Base-by-base conservation (phyloP, 2,113 vertebrate genomes). In the Sinocyclocheilus anshuiensis region DNA sequence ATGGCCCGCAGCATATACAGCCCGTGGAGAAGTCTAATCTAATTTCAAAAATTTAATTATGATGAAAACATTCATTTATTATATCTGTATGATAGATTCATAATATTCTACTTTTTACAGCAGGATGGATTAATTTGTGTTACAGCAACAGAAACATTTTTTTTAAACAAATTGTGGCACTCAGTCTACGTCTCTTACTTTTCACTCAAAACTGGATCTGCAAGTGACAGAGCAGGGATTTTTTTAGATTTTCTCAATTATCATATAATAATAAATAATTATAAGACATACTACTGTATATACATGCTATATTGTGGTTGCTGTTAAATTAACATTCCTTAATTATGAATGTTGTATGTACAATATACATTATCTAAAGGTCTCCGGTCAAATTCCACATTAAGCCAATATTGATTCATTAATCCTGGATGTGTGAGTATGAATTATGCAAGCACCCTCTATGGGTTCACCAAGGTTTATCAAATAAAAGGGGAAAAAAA, bases 21-120 rank as follows among this genome's bases (percentile, higher is more conserved):
- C 76, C 26, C 1, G 26, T 20, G 24, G 26, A 20, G 26, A 77
- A 77, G 24, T 55, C 48, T 77, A 77, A 77, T 77, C 75, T 29
- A 29, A 77, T 77, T 53, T 5, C 0, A 6, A 55, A 42, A 53
- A 53, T 50, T 20, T 5, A 55, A 50, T 77, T 29, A 77, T 29
- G n/a, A 16, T 55, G 48, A 53, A 77, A 77, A 53, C 50, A 55
- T 55, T 77, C 24, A 53, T 77, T 33, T 77, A 33, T 33, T 76
- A 55, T 10, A 33, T 77, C 4, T 55, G 76, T 77, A 50, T 48
- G 42, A 50, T 0, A 48, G 22, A 76, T 76, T 76, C 13, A 50
- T 76, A 3, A 50, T 48, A 48, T 7, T 13, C 42, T 24, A 1
- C n/a, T 4, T 74, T 74, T 72, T 72, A 39, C 18, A 42, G 36